Base-by-base conservation (phyloP, 2,888 invertebrate genomes). In the Petrolisthes cinctipes region DNA sequence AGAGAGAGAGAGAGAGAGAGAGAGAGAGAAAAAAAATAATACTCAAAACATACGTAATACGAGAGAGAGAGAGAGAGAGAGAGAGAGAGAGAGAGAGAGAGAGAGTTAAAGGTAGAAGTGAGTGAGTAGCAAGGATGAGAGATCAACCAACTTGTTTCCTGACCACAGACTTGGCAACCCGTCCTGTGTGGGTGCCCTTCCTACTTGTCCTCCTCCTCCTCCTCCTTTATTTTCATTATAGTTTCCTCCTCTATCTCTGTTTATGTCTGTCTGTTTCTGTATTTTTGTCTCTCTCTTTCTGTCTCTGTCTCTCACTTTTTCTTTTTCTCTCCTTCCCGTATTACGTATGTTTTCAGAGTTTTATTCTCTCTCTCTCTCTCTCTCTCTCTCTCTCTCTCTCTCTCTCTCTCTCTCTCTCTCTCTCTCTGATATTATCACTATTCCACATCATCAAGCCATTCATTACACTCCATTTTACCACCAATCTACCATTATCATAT, bases 351-450 rank as follows among this genome's bases (percentile, higher is more conserved):
- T 75, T 53, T 56, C 4, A 53, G 53, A 20, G 17, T 79, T n/a
- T 79, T 9, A 54, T n/a, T 14, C 54, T 78, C 54, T 78, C 78
- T 78, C 78, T 78, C 79, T 79, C 79, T 56, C 79, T 79, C 57
- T 56, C 79, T 79, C 79, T 79, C 79, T 56, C 79, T 56, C 57
- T 20, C 51, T 56, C n/a, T 79, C 57, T 17, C 20, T 79, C 79
- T 81, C 20, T 66, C 51, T n/a, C 37, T 66, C 37, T 14, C 37
- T 81, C 17, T 51, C 37, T n/a, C n/a, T 37, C 37, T 37, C 0
- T 37, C 2, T 37, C 37, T 37, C 37, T 37, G 1, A 37, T 37
- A 51, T 6, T 75, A 14, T 20, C 23, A 71, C 7, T 71, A 14
- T 71, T 17, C 66, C 66, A 14, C 11, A 66, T 66, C 66, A 17